phyloP scores from a whole-genome alignment of 2,113 vertebrate genomes.

The Lichenostomus cassidix region DNA sequence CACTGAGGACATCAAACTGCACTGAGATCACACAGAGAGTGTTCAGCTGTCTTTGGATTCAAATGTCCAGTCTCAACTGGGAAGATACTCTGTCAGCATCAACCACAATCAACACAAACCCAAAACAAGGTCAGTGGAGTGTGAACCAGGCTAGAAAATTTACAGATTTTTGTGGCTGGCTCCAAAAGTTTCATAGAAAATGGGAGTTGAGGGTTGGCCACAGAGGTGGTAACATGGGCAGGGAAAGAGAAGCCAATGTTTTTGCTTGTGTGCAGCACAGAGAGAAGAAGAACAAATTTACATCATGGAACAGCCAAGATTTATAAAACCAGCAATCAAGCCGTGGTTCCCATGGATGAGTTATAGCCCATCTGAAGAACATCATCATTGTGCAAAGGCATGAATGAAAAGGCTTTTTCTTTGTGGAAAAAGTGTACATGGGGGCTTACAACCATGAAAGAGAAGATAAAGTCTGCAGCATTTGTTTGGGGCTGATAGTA shows the following conservation, averaged over 20 bases:
- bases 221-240: neutral
- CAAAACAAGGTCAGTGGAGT: neutral
- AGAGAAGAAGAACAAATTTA: neutral
- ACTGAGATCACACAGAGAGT: neutral
- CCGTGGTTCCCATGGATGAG: neutral
- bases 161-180: neutral
- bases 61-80: neutral
- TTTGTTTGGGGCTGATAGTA: neutral
- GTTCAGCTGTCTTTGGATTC: neutral
- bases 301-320: neutral
- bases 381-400: neutral
- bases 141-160: neutral
- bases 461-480: neutral
- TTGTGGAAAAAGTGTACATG: neutral
- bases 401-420: conserved; percentile 11
- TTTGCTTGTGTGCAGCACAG: neutral
- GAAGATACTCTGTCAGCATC: neutral
- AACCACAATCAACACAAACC: neutral
- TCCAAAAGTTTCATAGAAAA: neutral
- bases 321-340: neutral
- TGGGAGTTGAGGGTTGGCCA: neutral
- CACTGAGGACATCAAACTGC: neutral
- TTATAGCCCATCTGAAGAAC: neutral
- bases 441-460: neutral
- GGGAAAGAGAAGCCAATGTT: neutral